Base-by-base conservation (phyloP, 2,888 invertebrate genomes). In the Mythimna ferrago region DNA sequence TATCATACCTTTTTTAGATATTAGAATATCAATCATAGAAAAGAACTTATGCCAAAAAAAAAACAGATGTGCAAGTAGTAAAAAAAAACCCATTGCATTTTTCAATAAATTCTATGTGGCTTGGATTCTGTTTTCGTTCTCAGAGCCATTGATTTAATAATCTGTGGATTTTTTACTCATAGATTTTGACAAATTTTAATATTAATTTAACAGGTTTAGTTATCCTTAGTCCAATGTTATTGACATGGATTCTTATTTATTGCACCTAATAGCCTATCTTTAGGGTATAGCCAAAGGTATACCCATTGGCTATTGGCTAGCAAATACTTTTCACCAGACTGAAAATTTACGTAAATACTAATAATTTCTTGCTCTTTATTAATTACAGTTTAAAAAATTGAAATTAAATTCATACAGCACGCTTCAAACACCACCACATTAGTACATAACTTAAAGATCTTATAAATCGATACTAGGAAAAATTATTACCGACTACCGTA, bases 401-500 rank as follows among this genome's bases (percentile, higher is more conserved):
- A 48, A 48, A 0, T 19, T 2, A 16, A 19, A 48, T 14, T 16
- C 16, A 48, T 44, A 54, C 48, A 48, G 38, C n/a, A 11, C 32
- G 19, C 51, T 60, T 38, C 54, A n/a, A 26, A 35, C 7, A 14
- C 62, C 48, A 53, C n/a, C 51, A 53, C 51, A 53, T n/a, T 53
- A 53, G n/a, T 61, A 41, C 35, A n/a, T 53, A 56, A 56, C 62
- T 26, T 53, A 26, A 16, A 63, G 35, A 51, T 63, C 26, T 4
- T 63, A 65, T 57, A 9, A 61, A 61, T 57, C 35, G 51, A 57
- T 77, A 61, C 16, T 44, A 71, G 35, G 61, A 26, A 71, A 78
- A 62, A 57, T 35, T 51, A 63, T 56, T n/a, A 65, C 2, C 44
- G n/a, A 35, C 35, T 41, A 9, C 58, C 58, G 19, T 44, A n/a